Evolutionary conservation across 1,140 invertebrate genomes (phyloP), one percentile per base, ranked within the genome.

Genomic region (Venustaconcha ellipsiformis): DNA sequence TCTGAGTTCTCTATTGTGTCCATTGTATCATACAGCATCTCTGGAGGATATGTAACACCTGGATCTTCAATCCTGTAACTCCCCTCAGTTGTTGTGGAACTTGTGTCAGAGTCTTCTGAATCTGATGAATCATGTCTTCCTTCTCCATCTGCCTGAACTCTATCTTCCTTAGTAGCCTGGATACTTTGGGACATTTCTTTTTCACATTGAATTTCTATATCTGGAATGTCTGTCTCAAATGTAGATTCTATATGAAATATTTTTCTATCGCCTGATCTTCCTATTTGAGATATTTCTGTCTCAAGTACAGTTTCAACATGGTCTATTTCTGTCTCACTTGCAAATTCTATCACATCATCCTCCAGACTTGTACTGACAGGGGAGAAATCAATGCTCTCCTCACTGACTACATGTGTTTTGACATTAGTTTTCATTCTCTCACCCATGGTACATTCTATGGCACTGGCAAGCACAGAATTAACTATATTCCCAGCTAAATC

Each of bases 31-130:
- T 48, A 48, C 11, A 48, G 37, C 37, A 48, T 48, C 37, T 48
- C 37, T 8, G 26, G 68, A 26, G 67, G 68, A 67, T 57, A 63
- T 5, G 70, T 18, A 58, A 69, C 73, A 68, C 20, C 65, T 15
- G 70, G 73, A 37, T 72, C 26, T 57, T 73, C 64, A 13, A 83
- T 75, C 57, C 75, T 68, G 37, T 82, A 80, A 69, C 79, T 84
- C 5, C 81, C 81, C 48, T 84, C 83, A 62, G 81, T 81, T 55
- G 80, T 82, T n/a, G 83, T 81, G 14, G 81, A 82, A 20, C 79
- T 78, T 1, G 59, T 58, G 0, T 83, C 79, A 18, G 80, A 82
- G 37, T 80, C 62, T 73, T 48, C 59, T 66, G 17, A 18, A 23
- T 23, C 59, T 57, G 18, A 48, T 11, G 37, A 48, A 48, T 48